Evolutionary conservation across 2,797 vertebrate species (phyloP).

Genomic region (Schizothorax lantsangensis): DNA sequence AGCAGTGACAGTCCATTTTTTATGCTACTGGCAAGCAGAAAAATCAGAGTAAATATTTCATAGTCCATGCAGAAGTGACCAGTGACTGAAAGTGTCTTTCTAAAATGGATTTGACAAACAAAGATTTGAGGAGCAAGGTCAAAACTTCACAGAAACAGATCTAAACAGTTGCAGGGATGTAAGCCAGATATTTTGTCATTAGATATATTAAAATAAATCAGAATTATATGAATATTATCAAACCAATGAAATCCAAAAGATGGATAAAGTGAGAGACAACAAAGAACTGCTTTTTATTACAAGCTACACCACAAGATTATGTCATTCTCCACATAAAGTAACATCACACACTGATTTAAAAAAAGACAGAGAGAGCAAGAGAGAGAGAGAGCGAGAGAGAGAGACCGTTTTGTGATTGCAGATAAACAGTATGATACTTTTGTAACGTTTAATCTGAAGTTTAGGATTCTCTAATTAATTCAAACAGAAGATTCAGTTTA

Average conservation of each 20-base stretch:
- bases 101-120: neutral
- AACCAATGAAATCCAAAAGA: neutral
- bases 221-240: no score
- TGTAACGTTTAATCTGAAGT: neutral
- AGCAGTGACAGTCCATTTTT: constrained; percentile 49
- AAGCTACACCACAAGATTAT: neutral
- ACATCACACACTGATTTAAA: neutral
- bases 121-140: neutral
- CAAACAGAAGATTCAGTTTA: neutral
- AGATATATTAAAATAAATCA: neutral
- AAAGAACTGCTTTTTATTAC: neutral
- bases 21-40: constrained; percentile 39
- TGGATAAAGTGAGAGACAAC: neutral
- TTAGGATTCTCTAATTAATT: no score
- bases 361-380: neutral
- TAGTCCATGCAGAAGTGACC: constrained; percentile 41
- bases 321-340: neutral
- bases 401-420: neutral
- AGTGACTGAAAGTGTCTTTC: constrained; percentile 29
- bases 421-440: neutral
- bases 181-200: neutral
- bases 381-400: neutral
- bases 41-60: constrained; percentile 55
- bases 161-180: neutral
- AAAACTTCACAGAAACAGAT: neutral